These are phyloP conservation scores for Nephrotoma flavescens DNA, from an alignment of 2,888 invertebrate species.

Conservation along the genomic window DNA sequence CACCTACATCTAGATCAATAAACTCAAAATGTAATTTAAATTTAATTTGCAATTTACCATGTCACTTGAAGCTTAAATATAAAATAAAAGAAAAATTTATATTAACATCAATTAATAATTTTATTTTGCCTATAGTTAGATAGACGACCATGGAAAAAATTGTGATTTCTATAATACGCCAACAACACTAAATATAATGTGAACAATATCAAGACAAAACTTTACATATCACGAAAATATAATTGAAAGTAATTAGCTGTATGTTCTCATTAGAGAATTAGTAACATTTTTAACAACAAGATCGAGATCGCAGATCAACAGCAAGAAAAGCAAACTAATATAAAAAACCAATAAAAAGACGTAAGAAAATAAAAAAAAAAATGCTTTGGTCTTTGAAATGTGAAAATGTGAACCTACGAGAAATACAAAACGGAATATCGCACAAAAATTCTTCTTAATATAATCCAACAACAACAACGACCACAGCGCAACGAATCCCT, in stretches of 20 bases:
- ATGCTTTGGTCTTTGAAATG: background rate
- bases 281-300: background rate
- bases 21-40: background rate
- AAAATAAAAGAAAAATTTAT: background rate
- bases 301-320: background rate
- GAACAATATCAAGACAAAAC: background rate
- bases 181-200: background rate
- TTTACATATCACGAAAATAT: conserved; percentile 1
- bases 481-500: background rate
- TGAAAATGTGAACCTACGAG: background rate
- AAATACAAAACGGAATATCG: background rate
- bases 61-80: background rate
- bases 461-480: background rate
- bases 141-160: background rate
- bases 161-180: background rate
- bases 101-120: background rate
- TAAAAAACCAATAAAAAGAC: background rate
- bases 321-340: background rate
- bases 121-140: background rate
- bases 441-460: background rate
- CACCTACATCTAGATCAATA: background rate
- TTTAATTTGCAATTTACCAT: background rate
- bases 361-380: background rate
- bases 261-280: conserved; percentile 5
- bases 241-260: conserved; percentile 5